Evolutionary conservation across 2,797 vertebrate genomes (phyloP).

Genomic region (Tamandua tetradactyla): DNA sequence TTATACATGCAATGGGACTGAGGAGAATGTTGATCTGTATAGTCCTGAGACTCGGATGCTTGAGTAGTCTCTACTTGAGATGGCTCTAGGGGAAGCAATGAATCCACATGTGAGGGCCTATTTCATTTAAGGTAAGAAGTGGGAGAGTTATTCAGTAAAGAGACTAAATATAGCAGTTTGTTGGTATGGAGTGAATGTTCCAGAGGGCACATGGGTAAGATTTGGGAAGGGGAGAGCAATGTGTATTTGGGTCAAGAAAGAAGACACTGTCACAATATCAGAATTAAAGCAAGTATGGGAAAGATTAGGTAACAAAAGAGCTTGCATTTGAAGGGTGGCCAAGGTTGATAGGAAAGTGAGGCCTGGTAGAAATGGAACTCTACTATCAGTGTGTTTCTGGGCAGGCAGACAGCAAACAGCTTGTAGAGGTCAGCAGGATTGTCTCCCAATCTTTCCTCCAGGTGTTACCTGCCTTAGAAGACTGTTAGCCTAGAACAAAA

Average conservation of each 20-base stretch:
- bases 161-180: background rate
- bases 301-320: background rate
- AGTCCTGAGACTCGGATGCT: background rate
- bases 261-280: background rate
- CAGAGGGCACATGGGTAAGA: background rate
- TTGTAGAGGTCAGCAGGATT: background rate
- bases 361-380: background rate
- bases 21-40: background rate
- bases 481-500: background rate
- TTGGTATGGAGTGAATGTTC: background rate
- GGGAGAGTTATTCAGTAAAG: background rate
- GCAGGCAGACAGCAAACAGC: background rate
- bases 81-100: too few species aligned
- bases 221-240: background rate
- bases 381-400: background rate
- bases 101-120: background rate
- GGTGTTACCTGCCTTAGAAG: slow-evolving; percentile 58
- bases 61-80: background rate
- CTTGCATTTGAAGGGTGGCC: background rate
- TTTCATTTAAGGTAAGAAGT: background rate
- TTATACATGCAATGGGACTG: background rate
- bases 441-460: background rate
- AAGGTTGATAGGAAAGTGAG: background rate
- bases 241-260: background rate
- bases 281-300: background rate